phyloP scores from a whole-genome alignment of 2,888 invertebrate genomes.

The Drosophila fulvimacula region DNA sequence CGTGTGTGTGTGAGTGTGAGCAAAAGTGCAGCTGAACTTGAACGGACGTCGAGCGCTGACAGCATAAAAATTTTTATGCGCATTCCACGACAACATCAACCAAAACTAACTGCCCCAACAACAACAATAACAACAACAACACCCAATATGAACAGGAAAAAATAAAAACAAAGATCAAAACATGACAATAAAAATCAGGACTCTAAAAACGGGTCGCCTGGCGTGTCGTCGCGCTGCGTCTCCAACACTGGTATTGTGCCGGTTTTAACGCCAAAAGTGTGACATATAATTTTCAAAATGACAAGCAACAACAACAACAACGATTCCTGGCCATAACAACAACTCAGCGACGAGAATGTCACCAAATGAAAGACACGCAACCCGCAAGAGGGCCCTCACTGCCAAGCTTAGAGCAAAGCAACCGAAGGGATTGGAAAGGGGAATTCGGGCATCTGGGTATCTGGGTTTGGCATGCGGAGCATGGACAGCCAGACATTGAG shows the following conservation, averaged over 20 bases:
- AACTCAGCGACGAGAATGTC: conserved; percentile 73
- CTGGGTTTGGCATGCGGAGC: background rate
- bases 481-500: conserved; percentile 14
- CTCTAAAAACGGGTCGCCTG: conserved; percentile 73
- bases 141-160: conserved; percentile 6
- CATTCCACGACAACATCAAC: conserved; percentile 66
- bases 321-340: conserved; percentile 63
- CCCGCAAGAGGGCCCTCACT: conserved; percentile 27
- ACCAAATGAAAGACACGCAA: conserved; percentile 69
- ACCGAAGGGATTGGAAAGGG: background rate
- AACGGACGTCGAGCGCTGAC: conserved; percentile 44
- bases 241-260: conserved; percentile 68
- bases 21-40: conserved; percentile 36
- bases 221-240: conserved; percentile 40
- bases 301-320: conserved; percentile 61
- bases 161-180: conserved; percentile 70
- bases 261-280: conserved; percentile 80
- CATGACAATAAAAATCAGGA: conserved; percentile 81
- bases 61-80: conserved; percentile 75
- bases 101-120: conserved; percentile 27
- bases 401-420: background rate
- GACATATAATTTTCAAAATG: conserved; percentile 80
- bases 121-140: conserved; percentile 8
- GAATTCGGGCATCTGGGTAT: background rate
- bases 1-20: background rate